A percentile compares a stretch with the other conserved stretches of the same genome.
Conservation (phyloP, 2,113 vertebrate genomes). For the Felis chaus region DNA sequence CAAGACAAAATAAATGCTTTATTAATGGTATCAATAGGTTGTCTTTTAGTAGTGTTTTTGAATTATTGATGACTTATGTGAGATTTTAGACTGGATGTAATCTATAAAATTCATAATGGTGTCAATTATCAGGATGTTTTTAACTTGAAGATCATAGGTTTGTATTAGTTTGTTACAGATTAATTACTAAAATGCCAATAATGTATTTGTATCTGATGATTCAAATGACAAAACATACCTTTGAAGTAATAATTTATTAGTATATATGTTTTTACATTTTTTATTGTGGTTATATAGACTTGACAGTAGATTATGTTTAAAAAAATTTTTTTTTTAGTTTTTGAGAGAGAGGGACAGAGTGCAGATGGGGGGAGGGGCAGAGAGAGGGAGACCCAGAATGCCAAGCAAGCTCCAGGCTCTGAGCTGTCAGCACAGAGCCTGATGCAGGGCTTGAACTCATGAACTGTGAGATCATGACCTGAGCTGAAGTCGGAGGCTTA, state of each 20-base stretch:
- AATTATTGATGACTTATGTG: not conserved
- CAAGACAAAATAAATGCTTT: not conserved
- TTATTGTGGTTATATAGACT: not conserved
- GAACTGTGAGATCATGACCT: too few species aligned
- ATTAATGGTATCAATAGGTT: not conserved
- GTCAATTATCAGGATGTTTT: not conserved
- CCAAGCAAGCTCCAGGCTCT: too few species aligned
- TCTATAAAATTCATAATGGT: constrained; percentile 24
- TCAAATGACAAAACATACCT: not conserved
- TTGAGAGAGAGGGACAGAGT: too few species aligned
- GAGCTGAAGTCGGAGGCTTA: too few species aligned
- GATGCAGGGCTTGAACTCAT: too few species aligned
- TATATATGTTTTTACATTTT: not conserved
- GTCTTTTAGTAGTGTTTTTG: not conserved
- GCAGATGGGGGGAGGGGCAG: too few species aligned
- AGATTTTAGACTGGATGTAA: constrained; percentile 25
- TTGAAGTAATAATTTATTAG: not conserved
- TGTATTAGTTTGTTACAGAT: not conserved
- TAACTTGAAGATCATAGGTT: not conserved
- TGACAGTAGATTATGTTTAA: not conserved
- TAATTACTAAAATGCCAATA: not conserved
- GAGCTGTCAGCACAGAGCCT: too few species aligned
- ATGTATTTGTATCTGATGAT: not conserved
- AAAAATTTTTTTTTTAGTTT: too few species aligned
- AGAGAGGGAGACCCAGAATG: too few species aligned